Evolutionary conservation across 53 echinoderm and acorn worm species (phyloP).

Genomic region (Stichopus horrens): DNA sequence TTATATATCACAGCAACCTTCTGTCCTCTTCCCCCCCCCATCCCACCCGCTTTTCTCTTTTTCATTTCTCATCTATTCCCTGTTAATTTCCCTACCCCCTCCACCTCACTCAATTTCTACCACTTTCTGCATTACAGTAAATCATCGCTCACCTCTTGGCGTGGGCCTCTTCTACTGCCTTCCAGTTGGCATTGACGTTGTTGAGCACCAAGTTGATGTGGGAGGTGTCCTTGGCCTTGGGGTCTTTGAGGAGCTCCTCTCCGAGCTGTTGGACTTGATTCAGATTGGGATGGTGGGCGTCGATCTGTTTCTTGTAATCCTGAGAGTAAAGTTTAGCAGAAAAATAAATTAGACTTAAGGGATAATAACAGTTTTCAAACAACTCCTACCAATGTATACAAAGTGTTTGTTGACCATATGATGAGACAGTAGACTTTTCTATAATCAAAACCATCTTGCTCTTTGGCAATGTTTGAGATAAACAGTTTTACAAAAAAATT

Average conservation of each 20-base stretch:
- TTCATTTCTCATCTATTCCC: no score
- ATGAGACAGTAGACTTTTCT: no score
- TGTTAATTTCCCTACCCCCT: not conserved
- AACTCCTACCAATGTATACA: no score
- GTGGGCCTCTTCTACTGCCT: slow-evolving; percentile 76
- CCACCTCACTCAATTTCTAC: not conserved
- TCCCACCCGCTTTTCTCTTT: no score
- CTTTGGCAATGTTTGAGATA: no score
- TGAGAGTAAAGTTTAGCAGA: not conserved
- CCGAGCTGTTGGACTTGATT: slow-evolving; percentile 89
- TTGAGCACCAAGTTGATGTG: slow-evolving; percentile 80
- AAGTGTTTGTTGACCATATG: no score
- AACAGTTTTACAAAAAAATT: no score
- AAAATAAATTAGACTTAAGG: not conserved
- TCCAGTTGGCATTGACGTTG: slow-evolving; percentile 97
- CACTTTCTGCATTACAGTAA: not conserved
- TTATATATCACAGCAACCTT: no score
- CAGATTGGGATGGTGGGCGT: slow-evolving; percentile 72
- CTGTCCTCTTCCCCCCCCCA: no score
- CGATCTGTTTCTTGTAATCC: slow-evolving; percentile 67
- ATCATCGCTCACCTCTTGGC: slow-evolving; percentile 69
- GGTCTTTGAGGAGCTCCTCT: slow-evolving; percentile 81
- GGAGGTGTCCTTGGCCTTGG: slow-evolving; percentile 88
- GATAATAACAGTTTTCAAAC: not conserved
- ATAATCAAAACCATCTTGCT: no score